Percentiles rank a stretch among this genome's conserved stretches.
Conservation (phyloP, 2,888 invertebrate genomes). For the Aelia acuminata region DNA sequence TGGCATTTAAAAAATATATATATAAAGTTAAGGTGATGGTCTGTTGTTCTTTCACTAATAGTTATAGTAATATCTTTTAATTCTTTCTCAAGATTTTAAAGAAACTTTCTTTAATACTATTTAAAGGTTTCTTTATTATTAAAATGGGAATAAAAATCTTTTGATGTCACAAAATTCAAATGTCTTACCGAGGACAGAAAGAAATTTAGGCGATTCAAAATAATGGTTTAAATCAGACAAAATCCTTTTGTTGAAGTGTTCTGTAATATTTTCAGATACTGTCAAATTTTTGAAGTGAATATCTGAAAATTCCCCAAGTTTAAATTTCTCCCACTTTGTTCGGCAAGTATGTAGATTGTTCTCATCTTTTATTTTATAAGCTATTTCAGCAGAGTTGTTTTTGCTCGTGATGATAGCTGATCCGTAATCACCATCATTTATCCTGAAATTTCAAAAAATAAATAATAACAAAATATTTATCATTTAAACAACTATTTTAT, state of each 20-base stretch:
- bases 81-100: neutral
- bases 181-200: conserved; percentile 20
- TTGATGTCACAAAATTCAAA: conserved; percentile 52
- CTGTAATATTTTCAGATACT: neutral
- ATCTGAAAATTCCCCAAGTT: conserved; percentile 37
- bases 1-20: neutral
- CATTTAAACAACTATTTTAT: too few relatives aligned
- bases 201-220: conserved; percentile 50
- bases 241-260: conserved; percentile 42
- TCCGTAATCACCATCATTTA: conserved; percentile 1
- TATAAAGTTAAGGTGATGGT: neutral
- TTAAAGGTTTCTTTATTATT: neutral
- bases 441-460: conserved; percentile 1
- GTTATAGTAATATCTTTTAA: neutral
- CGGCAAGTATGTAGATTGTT: conserved; percentile 32
- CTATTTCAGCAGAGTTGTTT: conserved; percentile 51
- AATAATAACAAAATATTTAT: too few relatives aligned
- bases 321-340: conserved; percentile 49
- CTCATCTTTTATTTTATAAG: conserved; percentile 35
- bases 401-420: conserved; percentile 34
- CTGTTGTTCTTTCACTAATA: neutral
- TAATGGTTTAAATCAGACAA: conserved; percentile 40
- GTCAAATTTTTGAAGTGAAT: neutral
- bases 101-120: neutral
- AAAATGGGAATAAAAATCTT: conserved; percentile 52